phyloP scores from a whole-genome alignment of 2,113 vertebrate genomes.

The Phocoena phocoena region DNA sequence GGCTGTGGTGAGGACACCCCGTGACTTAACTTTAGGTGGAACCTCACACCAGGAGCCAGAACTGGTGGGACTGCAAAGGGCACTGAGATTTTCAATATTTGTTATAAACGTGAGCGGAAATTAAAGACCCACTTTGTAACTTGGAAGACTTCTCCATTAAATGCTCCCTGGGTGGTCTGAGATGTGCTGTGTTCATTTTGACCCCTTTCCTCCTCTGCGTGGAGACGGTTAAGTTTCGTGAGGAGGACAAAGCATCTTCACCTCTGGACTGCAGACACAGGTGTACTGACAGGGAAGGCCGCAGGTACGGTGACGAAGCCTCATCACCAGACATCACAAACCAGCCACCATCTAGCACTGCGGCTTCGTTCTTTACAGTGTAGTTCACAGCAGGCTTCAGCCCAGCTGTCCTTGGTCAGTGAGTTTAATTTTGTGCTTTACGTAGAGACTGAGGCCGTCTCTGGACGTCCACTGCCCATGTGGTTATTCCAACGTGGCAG shows the following conservation, averaged over 20 bases:
- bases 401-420: accelerated
- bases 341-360: accelerated
- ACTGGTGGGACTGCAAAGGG: accelerated
- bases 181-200: background rate
- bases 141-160: background rate
- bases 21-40: background rate
- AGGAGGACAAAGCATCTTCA: accelerated
- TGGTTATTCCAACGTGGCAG: accelerated
- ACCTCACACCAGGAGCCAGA: background rate
- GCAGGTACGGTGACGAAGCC: no score
- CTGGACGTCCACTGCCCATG: background rate
- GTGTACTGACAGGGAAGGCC: background rate
- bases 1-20: background rate
- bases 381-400: accelerated
- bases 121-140: background rate
- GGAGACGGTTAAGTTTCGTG: background rate
- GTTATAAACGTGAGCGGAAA: background rate
- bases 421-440: no score
- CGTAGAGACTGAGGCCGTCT: background rate
- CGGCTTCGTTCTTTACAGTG: accelerated
- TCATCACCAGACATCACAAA: accelerated
- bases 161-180: background rate
- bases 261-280: background rate
- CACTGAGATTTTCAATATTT: background rate
- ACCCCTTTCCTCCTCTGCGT: background rate